phyloP scores from a whole-genome alignment of 1,140 invertebrate genomes.

The Cyrtorhinus lividipennis region DNA sequence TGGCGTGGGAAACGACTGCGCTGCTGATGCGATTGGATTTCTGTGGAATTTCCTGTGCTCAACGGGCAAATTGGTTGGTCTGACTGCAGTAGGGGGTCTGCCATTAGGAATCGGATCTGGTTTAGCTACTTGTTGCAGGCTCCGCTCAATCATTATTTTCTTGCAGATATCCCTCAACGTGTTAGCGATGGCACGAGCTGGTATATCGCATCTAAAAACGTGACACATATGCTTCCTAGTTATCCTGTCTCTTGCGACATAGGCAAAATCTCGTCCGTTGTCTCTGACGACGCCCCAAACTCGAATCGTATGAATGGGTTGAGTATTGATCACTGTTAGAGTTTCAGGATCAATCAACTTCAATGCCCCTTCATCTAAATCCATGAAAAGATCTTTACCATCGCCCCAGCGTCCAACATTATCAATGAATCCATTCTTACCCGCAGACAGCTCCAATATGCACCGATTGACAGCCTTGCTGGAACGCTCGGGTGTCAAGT shows the following conservation, averaged over 20 bases:
- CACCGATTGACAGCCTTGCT: constrained; percentile 93
- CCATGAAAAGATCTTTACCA: constrained; percentile 90
- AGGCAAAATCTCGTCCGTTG: constrained; percentile 96
- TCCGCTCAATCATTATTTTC: constrained; percentile 87
- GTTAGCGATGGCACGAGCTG: constrained; percentile 86
- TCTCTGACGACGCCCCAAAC: constrained; percentile 96
- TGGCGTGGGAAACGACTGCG: constrained; percentile 82
- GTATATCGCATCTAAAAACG: constrained; percentile 91
- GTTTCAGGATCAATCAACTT: constrained; percentile 83
- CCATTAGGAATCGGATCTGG: constrained; percentile 34
- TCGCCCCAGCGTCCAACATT: constrained; percentile 88
- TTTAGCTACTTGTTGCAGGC: constrained; percentile 56
- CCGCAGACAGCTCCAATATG: constrained; percentile 80
- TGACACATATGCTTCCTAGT: constrained; percentile 87
- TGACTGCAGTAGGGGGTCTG: constrained; percentile 36
- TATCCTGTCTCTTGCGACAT: constrained; percentile 81
- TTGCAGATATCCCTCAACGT: constrained; percentile 89
- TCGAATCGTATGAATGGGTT: constrained; percentile 89
- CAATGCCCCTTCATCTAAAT: constrained; percentile 79
- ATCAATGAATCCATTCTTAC: constrained; percentile 73
- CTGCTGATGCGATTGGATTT: constrained; percentile 35
- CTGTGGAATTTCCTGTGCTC: constrained; percentile 51
- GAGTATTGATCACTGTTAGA: constrained; percentile 76
- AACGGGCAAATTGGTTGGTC: constrained; percentile 74
- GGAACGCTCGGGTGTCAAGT: constrained; percentile 82